phyloP scores from a whole-genome alignment of 2,797 vertebrate genomes.

The Buceros bicornis region DNA sequence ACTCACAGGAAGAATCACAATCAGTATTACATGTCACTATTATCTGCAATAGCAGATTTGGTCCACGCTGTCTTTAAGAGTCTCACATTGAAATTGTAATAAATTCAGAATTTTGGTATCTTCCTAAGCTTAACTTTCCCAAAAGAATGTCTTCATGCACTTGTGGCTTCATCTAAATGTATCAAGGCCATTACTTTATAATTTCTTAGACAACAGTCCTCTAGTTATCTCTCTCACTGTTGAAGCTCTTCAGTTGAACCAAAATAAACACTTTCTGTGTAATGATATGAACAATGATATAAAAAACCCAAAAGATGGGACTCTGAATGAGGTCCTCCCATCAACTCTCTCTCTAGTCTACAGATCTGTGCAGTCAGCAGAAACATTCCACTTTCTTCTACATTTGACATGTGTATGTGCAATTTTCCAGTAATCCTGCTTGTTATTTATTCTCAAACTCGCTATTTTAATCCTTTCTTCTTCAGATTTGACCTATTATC shows the following conservation, averaged over 20 bases:
- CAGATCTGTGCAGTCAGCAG: neutral
- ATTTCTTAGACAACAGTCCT: slow-evolving; percentile 1
- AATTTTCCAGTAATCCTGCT: neutral
- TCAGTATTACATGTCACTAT: neutral
- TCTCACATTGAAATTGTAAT: neutral
- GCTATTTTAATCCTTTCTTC: neutral
- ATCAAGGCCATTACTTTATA: neutral
- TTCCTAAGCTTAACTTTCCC: neutral
- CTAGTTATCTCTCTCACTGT: neutral
- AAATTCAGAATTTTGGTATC: neutral
- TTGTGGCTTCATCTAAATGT: neutral
- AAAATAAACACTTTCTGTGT: neutral
- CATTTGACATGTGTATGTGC: neutral
- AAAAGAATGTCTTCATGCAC: neutral
- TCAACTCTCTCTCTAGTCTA: neutral
- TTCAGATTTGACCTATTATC: neutral
- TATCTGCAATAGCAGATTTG: neutral
- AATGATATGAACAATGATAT: neutral
- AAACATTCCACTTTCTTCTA: neutral
- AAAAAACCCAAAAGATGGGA: neutral
- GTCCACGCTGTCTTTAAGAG: neutral
- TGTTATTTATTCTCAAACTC: neutral
- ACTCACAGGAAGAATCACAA: neutral
- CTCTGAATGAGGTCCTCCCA: neutral
- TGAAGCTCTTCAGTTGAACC: neutral